phyloP scores from a whole-genome alignment of 2,797 vertebrate species.

The Oreochromis grahami region DNA sequence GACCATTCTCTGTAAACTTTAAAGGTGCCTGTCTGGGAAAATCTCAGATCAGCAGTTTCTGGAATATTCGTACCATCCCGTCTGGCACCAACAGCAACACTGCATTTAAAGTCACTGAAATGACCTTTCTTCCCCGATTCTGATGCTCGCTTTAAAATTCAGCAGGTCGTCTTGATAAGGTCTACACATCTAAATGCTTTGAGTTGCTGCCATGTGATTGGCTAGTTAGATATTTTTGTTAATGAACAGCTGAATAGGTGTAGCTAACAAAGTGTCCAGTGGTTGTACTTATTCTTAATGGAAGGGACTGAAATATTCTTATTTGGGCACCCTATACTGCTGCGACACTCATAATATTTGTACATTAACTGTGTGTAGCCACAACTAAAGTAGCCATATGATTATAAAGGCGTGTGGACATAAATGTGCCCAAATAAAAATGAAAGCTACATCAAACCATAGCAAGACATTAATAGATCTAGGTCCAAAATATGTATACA shows the following conservation, averaged over 20 bases:
- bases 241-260: not conserved
- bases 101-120: not conserved
- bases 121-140: not conserved
- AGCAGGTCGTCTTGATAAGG: not conserved
- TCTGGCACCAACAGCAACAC: not conserved
- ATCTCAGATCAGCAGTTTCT: not conserved
- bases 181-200: not conserved
- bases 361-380: not conserved
- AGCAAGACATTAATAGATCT: not conserved
- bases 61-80: not conserved
- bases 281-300: not conserved
- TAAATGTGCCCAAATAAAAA: not conserved
- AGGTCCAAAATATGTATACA: not conserved
- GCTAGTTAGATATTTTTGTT: not conserved
- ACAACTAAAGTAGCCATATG: not conserved
- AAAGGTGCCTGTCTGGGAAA: not conserved
- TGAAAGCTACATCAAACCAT: not conserved
- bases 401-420: not conserved
- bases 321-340: not conserved
- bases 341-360: not conserved
- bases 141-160: not conserved
- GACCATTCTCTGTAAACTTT: not conserved
- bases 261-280: not conserved
- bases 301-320: not conserved
- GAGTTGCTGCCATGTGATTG: not conserved